phyloP scores from a whole-genome alignment of 2,797 vertebrate species.

The Mus spretus region DNA sequence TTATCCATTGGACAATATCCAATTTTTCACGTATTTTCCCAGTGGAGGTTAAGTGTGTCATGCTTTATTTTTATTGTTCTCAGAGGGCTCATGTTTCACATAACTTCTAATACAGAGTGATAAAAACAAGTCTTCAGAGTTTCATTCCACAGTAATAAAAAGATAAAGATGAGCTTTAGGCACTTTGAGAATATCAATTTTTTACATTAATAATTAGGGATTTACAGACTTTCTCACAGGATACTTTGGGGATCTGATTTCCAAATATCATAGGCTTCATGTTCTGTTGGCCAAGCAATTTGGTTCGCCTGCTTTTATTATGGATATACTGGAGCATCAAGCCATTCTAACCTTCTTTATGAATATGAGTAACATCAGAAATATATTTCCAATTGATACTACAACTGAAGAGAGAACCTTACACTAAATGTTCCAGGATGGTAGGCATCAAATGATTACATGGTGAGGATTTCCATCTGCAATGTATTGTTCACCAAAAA shows the following conservation, averaged over 20 bases:
- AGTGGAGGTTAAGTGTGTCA: not conserved
- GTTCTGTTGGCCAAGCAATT: constrained; percentile 22
- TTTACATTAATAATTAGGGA: not conserved
- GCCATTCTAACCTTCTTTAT: constrained; percentile 42
- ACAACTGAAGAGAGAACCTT: constrained; percentile 33
- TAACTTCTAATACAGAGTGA: not conserved
- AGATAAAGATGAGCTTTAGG: not conserved
- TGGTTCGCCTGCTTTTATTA: not conserved
- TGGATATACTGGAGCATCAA: constrained; percentile 3
- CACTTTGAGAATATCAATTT: not conserved
- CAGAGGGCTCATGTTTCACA: not conserved
- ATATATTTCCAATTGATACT: constrained; percentile 16
- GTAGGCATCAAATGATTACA: constrained; percentile 21
- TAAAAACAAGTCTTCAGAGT: not conserved
- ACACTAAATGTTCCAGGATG: constrained; percentile 43
- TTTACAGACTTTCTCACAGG: not conserved
- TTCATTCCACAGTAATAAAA: not conserved
- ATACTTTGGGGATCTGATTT: not conserved
- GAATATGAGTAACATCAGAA: constrained; percentile 54
- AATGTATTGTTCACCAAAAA: constrained; percentile 41
- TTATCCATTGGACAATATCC: not conserved
- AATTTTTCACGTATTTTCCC: constrained; percentile 31
- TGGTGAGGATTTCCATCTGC: constrained; percentile 59
- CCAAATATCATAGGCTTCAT: not conserved
- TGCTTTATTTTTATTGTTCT: constrained; percentile 44